Evolutionary conservation across 2,888 invertebrate genomes (phyloP).

Genomic region (Agrotis exclamationis): DNA sequence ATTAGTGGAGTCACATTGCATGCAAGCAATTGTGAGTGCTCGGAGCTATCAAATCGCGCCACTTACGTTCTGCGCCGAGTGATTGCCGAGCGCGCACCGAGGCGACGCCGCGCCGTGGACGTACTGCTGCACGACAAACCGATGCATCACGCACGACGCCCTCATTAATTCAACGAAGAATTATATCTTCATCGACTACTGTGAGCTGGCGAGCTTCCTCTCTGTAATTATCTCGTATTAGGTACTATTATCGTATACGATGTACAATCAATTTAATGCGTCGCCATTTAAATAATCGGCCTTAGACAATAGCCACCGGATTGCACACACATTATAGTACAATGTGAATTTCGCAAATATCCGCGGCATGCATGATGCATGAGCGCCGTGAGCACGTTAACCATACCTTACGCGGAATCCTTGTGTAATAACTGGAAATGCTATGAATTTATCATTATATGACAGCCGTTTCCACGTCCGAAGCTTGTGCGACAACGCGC

Average conservation of each 20-base stretch:
- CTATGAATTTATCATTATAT: constrained; percentile 73
- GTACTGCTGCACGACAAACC: constrained; percentile 68
- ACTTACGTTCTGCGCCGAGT: constrained; percentile 52
- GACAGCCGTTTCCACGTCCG: constrained; percentile 57
- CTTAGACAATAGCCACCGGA: constrained; percentile 81
- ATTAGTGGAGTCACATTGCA: constrained; percentile 67
- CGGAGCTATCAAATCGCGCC: constrained; percentile 60
- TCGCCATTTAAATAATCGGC: constrained; percentile 83
- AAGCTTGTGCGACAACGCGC: constrained; percentile 40
- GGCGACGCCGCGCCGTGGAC: constrained; percentile 36
- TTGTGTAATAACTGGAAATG: constrained; percentile 70
- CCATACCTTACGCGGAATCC: constrained; percentile 66
- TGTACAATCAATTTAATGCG: constrained; percentile 84
- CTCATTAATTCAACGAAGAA: constrained; percentile 84
- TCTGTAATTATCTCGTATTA: constrained; percentile 86
- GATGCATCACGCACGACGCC: constrained; percentile 76
- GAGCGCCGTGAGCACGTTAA: constrained; percentile 72
- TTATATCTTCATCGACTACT: constrained; percentile 86
- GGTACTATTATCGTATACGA: constrained; percentile 82
- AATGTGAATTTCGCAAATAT: constrained; percentile 78
- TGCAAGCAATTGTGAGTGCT: constrained; percentile 69
- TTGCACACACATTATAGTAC: constrained; percentile 72
- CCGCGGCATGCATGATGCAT: constrained; percentile 73
- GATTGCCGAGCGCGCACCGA: constrained; percentile 51
- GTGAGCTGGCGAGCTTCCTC: constrained; percentile 74